A percentile compares a stretch with the other conserved stretches of the same genome.
These are phyloP conservation scores for Pangasius macronema DNA, from an alignment of 2,797 vertebrate genomes.

Conservation along the genomic window DNA sequence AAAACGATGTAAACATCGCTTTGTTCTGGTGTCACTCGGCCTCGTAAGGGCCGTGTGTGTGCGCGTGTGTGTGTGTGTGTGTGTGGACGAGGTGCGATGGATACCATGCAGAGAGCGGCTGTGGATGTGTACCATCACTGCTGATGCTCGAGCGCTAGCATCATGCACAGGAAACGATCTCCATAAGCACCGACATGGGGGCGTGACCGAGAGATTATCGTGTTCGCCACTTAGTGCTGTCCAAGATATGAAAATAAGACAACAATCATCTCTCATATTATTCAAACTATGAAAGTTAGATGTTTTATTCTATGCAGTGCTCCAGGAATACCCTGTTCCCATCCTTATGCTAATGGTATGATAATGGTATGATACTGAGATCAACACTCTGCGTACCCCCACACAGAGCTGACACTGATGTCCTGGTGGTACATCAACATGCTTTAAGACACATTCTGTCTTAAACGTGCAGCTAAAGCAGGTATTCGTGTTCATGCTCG, in stretches of 20 bases:
- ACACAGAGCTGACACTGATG: neutral
- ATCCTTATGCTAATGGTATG: neutral
- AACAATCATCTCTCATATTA: neutral
- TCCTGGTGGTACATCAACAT: neutral
- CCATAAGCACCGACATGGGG: neutral
- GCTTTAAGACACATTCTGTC: neutral
- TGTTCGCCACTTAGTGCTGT: neutral
- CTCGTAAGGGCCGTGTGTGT: slow-evolving; percentile 26
- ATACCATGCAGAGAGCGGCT: slow-evolving; percentile 42
- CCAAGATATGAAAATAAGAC: neutral
- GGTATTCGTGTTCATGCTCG: neutral
- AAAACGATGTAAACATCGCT: neutral
- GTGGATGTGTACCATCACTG: slow-evolving; percentile 20
- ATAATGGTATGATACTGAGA: neutral
- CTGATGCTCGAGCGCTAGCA: slow-evolving; percentile 6
- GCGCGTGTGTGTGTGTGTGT: slow-evolving; percentile 16
- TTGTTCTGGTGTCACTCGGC: neutral
- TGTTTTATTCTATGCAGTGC: neutral
- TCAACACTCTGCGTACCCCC: neutral
- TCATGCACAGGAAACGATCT: slow-evolving; percentile 27
- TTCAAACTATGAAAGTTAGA: neutral
- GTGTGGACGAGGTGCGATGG: neutral
- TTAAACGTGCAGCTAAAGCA: neutral
- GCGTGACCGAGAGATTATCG: neutral
- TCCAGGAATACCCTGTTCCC: neutral